Evolutionary conservation across 1,140 invertebrate species (phyloP), one percentile per base, ranked within the genome.

Genomic region (Cardiocondyla obscurior): DNA sequence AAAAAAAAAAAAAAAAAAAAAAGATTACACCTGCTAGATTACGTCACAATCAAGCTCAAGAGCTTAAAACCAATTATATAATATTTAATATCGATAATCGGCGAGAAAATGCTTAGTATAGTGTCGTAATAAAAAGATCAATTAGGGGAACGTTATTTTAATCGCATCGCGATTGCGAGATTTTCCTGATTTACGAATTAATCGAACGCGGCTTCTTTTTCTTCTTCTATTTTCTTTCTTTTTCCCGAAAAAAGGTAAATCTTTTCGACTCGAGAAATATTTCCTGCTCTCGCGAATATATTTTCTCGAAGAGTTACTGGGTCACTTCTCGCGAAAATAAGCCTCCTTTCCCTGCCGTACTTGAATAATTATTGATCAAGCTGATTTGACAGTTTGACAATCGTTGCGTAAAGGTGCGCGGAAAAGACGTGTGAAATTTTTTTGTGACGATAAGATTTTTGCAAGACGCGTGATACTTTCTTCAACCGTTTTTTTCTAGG

Each of bases 181-280:
- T 4, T 57, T 6, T 25, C 12, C 30, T 8, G 22, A 2, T 36
- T 51, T 19, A 16, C 36, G 28, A 12, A 62, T 44, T 28, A 28
- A 55, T 36, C 8, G 19, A 0, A 19, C 30, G 4, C 22, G n/a
- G 19, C 3, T 16, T 2, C 39, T 73, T 72, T 57, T 62, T 25
- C 12, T 42, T 12, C 10, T 10, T 8, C 42, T 10, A 0, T 62
- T 62, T 14, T 2, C 33, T 22, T 51, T 51, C 28, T 33, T 51
- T 70, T 70, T 12, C 12, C 30, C 12, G 12, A 30, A 12, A 22
- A 39, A 55, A 65, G 19, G 19, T 19, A 16, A 70, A 58, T 19
- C 62, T 64, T 10, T 36, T 16, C 10, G 14, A 39, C 57, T 36
- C 0, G 42, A 85, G 76, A 39, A 64, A 74, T 58, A 28, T 49